phyloP scores from a whole-genome alignment of 2,888 invertebrate species.

The Drosophila kambysellisi region DNA sequence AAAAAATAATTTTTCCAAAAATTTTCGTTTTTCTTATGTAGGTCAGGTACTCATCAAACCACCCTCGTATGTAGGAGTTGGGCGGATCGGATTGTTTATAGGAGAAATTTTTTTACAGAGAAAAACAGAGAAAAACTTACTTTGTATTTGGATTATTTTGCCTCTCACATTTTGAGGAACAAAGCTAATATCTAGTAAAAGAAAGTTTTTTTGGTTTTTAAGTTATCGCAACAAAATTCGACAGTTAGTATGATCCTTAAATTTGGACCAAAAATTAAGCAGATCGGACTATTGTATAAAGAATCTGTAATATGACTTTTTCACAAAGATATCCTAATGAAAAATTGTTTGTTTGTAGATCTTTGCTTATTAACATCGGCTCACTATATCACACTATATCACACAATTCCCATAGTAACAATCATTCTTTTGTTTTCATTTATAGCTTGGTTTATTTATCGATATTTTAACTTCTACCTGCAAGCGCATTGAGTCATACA shows the following conservation, averaged over 20 bases:
- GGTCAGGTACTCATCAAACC: too few relatives aligned
- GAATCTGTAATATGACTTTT: not conserved
- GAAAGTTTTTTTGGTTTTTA: too few relatives aligned
- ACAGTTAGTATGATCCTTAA: not conserved
- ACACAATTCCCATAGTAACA: not conserved
- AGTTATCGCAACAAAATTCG: not conserved
- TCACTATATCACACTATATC: not conserved
- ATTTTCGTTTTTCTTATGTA: too few relatives aligned
- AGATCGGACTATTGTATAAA: not conserved
- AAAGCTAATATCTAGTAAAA: too few relatives aligned
- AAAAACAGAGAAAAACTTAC: too few relatives aligned
- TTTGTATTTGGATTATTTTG: too few relatives aligned
- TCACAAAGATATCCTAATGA: not conserved
- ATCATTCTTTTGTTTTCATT: not conserved
- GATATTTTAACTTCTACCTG: not conserved
- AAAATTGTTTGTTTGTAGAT: too few relatives aligned
- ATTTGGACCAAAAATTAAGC: not conserved
- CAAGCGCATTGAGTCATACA: not conserved
- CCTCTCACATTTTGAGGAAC: too few relatives aligned
- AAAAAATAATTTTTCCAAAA: too few relatives aligned
- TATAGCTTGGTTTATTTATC: not conserved
- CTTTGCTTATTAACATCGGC: not conserved
- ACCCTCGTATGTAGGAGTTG: too few relatives aligned
- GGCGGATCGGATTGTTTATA: too few relatives aligned
- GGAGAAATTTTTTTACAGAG: too few relatives aligned